Conservation (phyloP, 2,888 invertebrate genomes). For the Ceramica pisi region DNA sequence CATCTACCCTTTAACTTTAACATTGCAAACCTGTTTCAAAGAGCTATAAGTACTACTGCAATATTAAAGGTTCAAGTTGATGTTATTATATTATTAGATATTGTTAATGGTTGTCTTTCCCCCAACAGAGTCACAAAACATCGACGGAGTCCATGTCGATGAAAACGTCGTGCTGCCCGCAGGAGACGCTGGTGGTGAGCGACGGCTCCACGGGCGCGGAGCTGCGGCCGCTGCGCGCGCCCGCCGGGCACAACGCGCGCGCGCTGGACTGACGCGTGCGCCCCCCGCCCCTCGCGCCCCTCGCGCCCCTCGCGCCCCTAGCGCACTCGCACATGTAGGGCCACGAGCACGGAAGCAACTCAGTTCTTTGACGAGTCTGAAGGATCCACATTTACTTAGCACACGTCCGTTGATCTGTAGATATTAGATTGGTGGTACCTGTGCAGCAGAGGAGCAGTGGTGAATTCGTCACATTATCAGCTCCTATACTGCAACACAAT, state of each 20-base stretch:
- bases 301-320: background rate
- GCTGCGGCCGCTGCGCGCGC: constrained; percentile 78
- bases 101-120: constrained; percentile 11
- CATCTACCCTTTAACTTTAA: too few species aligned
- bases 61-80: too few species aligned
- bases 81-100: too few species aligned
- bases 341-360: background rate
- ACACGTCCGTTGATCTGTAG: background rate
- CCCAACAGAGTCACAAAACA: constrained; percentile 82
- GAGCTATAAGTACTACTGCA: too few species aligned
- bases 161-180: constrained; percentile 87
- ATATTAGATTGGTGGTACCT: background rate
- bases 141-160: constrained; percentile 86
- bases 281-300: constrained; percentile 72
- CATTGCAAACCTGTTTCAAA: too few species aligned
- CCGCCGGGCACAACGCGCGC: constrained; percentile 56
- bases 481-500: background rate
- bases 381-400: background rate
- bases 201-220: constrained; percentile 82
- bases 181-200: constrained; percentile 83
- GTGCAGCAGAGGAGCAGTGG: background rate
- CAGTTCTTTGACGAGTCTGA: background rate
- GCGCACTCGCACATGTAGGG: constrained; percentile 3
- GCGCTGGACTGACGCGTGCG: constrained; percentile 74
- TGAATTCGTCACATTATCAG: background rate